A percentile compares a stretch with the other conserved stretches of the same genome.
Evolutionary conservation across 2,113 vertebrate genomes (phyloP).

Genomic region (Hydropotes inermis): DNA sequence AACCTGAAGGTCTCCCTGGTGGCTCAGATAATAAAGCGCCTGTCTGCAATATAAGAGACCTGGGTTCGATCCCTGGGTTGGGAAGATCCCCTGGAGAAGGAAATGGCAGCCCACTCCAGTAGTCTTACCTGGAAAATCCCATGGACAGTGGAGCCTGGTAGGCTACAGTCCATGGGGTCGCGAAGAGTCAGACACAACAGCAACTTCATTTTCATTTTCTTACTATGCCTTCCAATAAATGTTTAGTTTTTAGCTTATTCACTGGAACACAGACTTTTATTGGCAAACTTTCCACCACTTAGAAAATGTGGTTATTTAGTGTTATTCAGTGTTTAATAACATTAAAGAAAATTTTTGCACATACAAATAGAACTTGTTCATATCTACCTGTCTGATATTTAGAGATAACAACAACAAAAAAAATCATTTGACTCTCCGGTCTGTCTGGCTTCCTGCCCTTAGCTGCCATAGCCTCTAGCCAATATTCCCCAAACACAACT

Average conservation of each 20-base stretch:
- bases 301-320: neutral
- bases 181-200: neutral
- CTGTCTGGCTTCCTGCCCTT: neutral
- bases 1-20: neutral
- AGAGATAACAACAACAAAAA: neutral
- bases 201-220: neutral
- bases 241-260: neutral
- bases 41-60: fast-evolving
- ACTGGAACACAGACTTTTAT: neutral
- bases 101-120: neutral
- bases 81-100: neutral
- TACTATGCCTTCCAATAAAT: neutral
- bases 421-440: neutral
- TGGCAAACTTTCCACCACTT: neutral
- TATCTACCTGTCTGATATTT: neutral
- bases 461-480: neutral
- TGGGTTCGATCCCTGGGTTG: neutral
- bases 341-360: neutral
- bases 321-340: neutral
- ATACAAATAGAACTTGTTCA: neutral
- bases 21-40: fast-evolving
- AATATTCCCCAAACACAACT: neutral
- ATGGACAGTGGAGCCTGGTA: neutral
- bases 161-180: neutral
- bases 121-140: neutral